A percentile compares a stretch with the other conserved stretches of the same genome.
Conservation (phyloP, 2,113 vertebrate species). For the Nothocercus nigrocapillus region DNA sequence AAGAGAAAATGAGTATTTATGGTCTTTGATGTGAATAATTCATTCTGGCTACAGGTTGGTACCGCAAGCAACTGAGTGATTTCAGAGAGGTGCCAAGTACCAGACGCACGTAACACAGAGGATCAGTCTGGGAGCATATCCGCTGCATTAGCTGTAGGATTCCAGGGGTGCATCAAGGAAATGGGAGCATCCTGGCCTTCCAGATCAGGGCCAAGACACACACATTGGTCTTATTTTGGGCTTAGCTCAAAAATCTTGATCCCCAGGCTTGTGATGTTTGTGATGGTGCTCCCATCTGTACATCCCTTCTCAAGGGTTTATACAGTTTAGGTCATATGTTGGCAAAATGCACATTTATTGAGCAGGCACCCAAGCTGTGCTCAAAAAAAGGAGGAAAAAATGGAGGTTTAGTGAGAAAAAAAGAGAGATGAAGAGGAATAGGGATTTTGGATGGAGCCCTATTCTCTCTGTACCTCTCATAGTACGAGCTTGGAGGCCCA, state of each 20-base stretch:
- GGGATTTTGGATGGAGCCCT: background rate
- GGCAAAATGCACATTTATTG: background rate
- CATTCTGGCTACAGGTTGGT: background rate
- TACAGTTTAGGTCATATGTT: rapidly evolving
- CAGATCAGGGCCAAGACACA: background rate
- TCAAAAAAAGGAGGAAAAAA: background rate
- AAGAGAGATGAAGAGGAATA: background rate
- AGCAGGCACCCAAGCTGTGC: background rate
- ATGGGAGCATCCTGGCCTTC: background rate
- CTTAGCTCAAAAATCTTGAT: background rate
- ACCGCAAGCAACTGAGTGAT: background rate
- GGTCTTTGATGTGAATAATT: background rate
- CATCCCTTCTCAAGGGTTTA: background rate
- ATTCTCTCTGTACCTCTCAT: background rate
- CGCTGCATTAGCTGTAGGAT: background rate
- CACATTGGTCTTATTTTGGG: background rate
- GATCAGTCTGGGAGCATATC: rapidly evolving
- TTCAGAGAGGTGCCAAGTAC: background rate
- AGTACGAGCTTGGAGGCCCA: background rate
- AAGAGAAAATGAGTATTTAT: background rate
- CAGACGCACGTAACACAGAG: rapidly evolving
- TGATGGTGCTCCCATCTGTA: background rate
- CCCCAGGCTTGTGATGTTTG: background rate
- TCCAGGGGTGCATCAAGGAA: background rate
- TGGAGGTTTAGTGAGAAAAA: background rate